Evolutionary conservation across 2,888 invertebrate genomes (phyloP), one percentile per base, ranked within the genome.

Genomic region (Orgyia antiqua): DNA sequence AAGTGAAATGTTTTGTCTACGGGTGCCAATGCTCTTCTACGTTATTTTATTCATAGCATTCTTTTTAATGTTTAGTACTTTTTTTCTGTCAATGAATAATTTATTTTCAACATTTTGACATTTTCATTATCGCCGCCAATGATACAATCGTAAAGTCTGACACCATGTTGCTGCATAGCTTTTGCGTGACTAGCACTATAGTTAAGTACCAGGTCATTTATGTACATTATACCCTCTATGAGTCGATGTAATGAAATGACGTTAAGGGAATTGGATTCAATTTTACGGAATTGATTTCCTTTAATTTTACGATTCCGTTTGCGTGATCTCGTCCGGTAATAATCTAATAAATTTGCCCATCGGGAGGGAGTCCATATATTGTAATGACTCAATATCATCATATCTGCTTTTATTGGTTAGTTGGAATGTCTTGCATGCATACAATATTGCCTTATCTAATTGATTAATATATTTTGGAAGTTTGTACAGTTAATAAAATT

Each of bases 281-380:
- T 80, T 76, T 76, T 58, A 69, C 61, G 53, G 64, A 68, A 82
- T 82, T 79, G 80, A 74, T 74, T 82, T 71, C 69, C 72, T 74
- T 74, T 75, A 77, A 79, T 80, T 82, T 83, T 76, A 82, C 76
- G 78, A 82, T 82, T 86, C 73, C 75, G 76, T 83, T 83, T 80
- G 84, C 84, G 84, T 86, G 84, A 77, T 80, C 67, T 74, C 69
- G 72, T 68, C 73, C 80, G 69, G 78, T 77, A 76, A 80, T 82
- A 83, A 82, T 75, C 60, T 71, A 79, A 80, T 84, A 74, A 72
- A 80, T 71, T 72, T 53, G 78, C 78, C 80, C 80, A 69, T 68
- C 64, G 76, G 82, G 78, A 78, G 62, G 73, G 20, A 78, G 69
- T 63, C 40, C 48, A 45, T 47, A 27, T 43, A 55, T 50, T 59